Conservation (phyloP, 2,888 invertebrate genomes). For the Pristionchus fissidentatus region DNA sequence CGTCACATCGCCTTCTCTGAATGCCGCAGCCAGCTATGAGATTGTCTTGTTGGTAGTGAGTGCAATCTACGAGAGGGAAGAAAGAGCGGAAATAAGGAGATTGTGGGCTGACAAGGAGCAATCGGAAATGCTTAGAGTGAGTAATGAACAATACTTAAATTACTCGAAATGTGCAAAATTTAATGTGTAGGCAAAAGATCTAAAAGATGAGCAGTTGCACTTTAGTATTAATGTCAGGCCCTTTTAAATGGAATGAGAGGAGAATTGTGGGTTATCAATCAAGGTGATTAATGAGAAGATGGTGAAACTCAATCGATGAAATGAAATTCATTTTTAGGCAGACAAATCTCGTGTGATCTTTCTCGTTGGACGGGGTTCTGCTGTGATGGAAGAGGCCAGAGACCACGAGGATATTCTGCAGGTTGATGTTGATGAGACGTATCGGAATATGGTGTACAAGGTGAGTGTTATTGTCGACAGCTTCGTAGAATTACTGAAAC, state of each 20-base stretch:
- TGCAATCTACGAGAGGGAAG: background rate
- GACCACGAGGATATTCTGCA: background rate
- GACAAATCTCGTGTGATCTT: background rate
- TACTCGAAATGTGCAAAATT: too few relatives aligned
- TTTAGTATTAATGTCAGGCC: too few relatives aligned
- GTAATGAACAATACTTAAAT: too few relatives aligned
- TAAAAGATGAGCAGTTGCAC: too few relatives aligned
- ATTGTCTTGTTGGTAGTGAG: background rate
- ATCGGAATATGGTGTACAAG: constrained; percentile 18
- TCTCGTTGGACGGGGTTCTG: background rate
- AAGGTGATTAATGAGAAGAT: background rate
- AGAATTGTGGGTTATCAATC: too few relatives aligned
- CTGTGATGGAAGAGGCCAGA: background rate
- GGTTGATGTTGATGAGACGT: background rate
- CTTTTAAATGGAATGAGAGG: too few relatives aligned
- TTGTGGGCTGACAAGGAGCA: background rate
- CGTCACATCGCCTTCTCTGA: background rate
- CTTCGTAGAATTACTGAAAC: too few relatives aligned
- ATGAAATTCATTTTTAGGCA: background rate
- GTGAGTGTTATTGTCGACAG: too few relatives aligned
- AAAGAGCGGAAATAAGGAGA: background rate
- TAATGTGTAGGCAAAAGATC: too few relatives aligned
- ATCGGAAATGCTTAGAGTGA: background rate
- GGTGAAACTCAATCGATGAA: too few relatives aligned
- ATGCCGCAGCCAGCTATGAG: background rate